Evolutionary conservation across 2,113 vertebrate species (phyloP).

Genomic region (Ailurus styani): DNA sequence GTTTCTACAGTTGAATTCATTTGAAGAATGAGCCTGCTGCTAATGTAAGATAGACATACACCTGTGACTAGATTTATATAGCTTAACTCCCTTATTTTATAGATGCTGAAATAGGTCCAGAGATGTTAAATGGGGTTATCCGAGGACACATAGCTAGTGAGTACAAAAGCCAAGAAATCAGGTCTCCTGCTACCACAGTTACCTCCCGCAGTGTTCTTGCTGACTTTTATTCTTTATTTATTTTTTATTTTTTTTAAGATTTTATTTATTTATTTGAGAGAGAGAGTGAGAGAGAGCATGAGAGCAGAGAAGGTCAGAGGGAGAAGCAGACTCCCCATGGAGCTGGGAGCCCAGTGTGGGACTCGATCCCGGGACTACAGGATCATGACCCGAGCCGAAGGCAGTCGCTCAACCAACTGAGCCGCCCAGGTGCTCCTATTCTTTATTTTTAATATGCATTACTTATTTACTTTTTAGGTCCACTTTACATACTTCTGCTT

Average conservation of each 20-base stretch:
- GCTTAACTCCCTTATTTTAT: neutral
- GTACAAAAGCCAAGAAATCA: neutral
- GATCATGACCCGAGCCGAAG: too few species aligned
- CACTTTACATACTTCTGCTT: neutral
- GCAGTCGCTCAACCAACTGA: too few species aligned
- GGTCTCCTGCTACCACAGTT: neutral
- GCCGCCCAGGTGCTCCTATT: too few species aligned
- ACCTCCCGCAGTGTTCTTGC: neutral
- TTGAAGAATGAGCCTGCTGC: neutral
- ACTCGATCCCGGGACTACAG: too few species aligned
- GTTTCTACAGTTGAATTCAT: neutral
- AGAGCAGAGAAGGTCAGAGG: too few species aligned
- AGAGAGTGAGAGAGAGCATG: too few species aligned
- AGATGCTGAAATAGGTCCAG: neutral
- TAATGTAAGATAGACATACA: neutral
- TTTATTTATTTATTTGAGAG: too few species aligned
- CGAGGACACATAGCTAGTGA: neutral
- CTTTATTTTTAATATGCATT: neutral
- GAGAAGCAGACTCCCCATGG: too few species aligned
- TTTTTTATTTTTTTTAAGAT: too few species aligned
- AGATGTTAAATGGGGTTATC: neutral
- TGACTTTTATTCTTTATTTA: neutral
- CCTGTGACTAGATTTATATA: neutral
- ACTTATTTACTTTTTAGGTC: neutral
- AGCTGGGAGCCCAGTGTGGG: too few species aligned